These are phyloP conservation scores for Sesia apiformis DNA, from an alignment of 2,888 invertebrate species.

Conservation along the genomic window DNA sequence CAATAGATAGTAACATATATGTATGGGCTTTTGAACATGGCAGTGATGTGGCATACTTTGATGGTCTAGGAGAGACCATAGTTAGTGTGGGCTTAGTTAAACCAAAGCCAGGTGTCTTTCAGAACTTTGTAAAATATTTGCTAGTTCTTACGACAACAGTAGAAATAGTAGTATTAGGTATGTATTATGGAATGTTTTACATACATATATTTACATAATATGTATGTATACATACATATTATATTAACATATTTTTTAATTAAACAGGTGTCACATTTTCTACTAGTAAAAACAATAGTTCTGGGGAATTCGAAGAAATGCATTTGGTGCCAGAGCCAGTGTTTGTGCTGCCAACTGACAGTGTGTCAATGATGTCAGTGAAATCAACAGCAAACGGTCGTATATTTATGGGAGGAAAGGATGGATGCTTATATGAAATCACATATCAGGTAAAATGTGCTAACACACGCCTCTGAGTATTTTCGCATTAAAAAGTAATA, in stretches of 20 bases:
- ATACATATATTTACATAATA: neutral
- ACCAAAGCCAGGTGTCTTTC: slow-evolving; percentile 92
- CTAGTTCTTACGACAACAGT: slow-evolving; percentile 95
- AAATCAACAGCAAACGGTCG: slow-evolving; percentile 87
- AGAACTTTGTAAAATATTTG: slow-evolving; percentile 91
- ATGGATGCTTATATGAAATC: slow-evolving; percentile 96
- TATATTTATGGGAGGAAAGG: slow-evolving; percentile 95
- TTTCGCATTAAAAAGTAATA: too few relatives aligned
- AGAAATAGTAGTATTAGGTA: slow-evolving; percentile 92
- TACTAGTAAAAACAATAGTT: slow-evolving; percentile 57
- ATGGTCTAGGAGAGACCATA: slow-evolving; percentile 95
- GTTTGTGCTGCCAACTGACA: slow-evolving; percentile 93
- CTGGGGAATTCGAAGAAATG: slow-evolving; percentile 80
- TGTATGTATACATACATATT: too few relatives aligned
- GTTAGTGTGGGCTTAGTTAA: slow-evolving; percentile 92
- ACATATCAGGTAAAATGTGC: slow-evolving; percentile 83
- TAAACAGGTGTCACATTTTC: slow-evolving; percentile 72
- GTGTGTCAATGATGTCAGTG: slow-evolving; percentile 87
- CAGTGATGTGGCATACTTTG: slow-evolving; percentile 96
- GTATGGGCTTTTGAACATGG: slow-evolving; percentile 98
- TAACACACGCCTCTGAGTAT: too few relatives aligned
- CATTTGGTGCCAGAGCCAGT: slow-evolving; percentile 96
- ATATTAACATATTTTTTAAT: slow-evolving; percentile 2
- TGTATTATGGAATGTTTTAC: slow-evolving; percentile 29
- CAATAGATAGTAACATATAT: slow-evolving; percentile 98